Conservation (phyloP, 2,888 invertebrate genomes). For the Criorhina ranunculi region DNA sequence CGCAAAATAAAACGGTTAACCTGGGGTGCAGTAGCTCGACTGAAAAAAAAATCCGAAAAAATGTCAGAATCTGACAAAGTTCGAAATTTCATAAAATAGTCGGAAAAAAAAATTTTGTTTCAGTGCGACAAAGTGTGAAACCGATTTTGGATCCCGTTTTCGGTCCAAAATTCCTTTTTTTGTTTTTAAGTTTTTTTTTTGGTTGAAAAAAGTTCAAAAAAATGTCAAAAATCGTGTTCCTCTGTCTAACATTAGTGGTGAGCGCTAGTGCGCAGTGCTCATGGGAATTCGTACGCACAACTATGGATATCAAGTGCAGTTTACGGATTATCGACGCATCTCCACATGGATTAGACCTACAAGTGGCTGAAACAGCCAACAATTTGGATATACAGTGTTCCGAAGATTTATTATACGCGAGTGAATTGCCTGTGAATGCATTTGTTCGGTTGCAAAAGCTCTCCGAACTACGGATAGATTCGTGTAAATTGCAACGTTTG, state of each 20-base stretch:
- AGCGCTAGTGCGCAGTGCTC: conserved; percentile 81
- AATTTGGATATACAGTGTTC: conserved; percentile 91
- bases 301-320: conserved; percentile 84
- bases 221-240: conserved; percentile 63
- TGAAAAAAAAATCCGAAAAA: conserved; percentile 72
- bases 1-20: conserved; percentile 77
- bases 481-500: conserved; percentile 92
- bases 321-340: conserved; percentile 82
- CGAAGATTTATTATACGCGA: conserved; percentile 91
- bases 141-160: conserved; percentile 36
- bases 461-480: conserved; percentile 90
- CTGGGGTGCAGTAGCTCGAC: conserved; percentile 69
- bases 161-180: conserved; percentile 55
- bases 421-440: conserved; percentile 89
- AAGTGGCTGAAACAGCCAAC: conserved; percentile 89
- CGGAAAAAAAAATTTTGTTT: conserved; percentile 43
- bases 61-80: conserved; percentile 59
- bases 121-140: conserved; percentile 27
- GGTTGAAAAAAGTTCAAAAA: conserved; percentile 23
- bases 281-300: conserved; percentile 84
- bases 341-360: conserved; percentile 81
- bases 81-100: conserved; percentile 55
- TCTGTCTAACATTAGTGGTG: conserved; percentile 56
- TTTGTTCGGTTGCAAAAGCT: conserved; percentile 90
- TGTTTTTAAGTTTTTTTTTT: conserved; percentile 31